Evolutionary conservation across 64 coral and sea anemone species (phyloP).

Genomic region (Montipora sp.): DNA sequence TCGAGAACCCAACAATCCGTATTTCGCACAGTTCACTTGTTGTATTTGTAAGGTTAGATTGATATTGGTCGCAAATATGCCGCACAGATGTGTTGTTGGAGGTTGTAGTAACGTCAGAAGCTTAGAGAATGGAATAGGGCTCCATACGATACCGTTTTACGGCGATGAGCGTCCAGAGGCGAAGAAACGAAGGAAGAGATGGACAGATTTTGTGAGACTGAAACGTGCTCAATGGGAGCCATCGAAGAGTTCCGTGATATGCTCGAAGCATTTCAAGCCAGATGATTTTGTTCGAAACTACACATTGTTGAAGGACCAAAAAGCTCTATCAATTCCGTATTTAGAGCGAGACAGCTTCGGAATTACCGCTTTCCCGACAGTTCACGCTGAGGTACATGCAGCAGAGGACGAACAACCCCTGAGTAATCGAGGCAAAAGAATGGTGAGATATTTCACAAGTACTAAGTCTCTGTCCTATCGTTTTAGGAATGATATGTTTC

Average conservation of each 20-base stretch:
- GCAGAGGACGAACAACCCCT: slow-evolving; percentile 6
- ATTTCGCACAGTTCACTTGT: too few relatives aligned
- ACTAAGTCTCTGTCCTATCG: background rate
- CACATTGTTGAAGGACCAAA: background rate
- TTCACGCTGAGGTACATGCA: background rate
- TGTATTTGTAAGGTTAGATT: too few relatives aligned
- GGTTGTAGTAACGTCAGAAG: too few relatives aligned
- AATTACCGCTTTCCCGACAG: background rate
- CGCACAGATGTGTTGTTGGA: too few relatives aligned
- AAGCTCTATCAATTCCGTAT: background rate
- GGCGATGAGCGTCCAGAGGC: slow-evolving; percentile 41
- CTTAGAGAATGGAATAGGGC: too few relatives aligned
- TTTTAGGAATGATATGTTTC: background rate
- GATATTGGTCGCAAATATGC: too few relatives aligned
- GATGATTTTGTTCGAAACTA: background rate
- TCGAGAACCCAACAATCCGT: too few relatives aligned
- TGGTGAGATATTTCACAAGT: background rate
- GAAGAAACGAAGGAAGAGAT: slow-evolving; percentile 24
- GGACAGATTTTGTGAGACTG: slow-evolving; percentile 30
- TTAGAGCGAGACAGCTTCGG: slow-evolving; percentile 4
- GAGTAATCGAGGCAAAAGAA: slow-evolving; percentile 16
- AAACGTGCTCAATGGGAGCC: background rate
- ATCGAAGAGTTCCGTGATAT: background rate
- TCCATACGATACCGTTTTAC: background rate
- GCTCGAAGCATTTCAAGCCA: slow-evolving; percentile 27